Percentiles rank a stretch among this genome's conserved stretches.
Conservation (phyloP, 2,888 invertebrate species). For the Catocala sponsa region DNA sequence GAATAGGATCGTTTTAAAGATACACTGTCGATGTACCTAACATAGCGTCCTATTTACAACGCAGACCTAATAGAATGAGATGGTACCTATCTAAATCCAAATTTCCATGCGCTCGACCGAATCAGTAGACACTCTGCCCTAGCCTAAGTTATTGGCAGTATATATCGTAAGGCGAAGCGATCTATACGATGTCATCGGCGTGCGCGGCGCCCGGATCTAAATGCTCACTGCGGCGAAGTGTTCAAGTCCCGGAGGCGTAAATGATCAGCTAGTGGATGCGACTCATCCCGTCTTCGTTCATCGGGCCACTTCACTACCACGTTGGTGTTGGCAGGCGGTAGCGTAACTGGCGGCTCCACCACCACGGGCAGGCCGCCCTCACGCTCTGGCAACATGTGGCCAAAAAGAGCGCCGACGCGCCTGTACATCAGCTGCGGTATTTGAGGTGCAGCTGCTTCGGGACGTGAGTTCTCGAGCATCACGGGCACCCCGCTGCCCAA, state of each 20-base stretch:
- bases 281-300: conserved; percentile 59
- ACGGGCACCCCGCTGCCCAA: conserved; percentile 57
- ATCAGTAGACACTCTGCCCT: conserved; percentile 67
- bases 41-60: conserved; percentile 65
- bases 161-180: conserved; percentile 69
- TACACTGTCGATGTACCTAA: conserved; percentile 47
- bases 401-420: conserved; percentile 75
- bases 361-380: conserved; percentile 76
- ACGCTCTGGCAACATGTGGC: conserved; percentile 74
- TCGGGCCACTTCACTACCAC: conserved; percentile 82
- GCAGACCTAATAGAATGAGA: conserved; percentile 62
- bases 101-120: conserved; percentile 65
- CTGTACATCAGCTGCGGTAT: conserved; percentile 69
- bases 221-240: conserved; percentile 73
- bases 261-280: conserved; percentile 74
- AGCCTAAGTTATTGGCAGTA: conserved; percentile 64
- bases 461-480: conserved; percentile 51
- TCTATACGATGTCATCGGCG: conserved; percentile 63
- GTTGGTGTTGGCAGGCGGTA: conserved; percentile 71
- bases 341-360: conserved; percentile 80
- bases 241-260: conserved; percentile 75
- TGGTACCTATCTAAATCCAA: conserved; percentile 56
- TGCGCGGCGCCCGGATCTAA: conserved; percentile 45
- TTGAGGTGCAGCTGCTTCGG: conserved; percentile 52
- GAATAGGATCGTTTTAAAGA: conserved; percentile 41